Conservation (phyloP, 30 jellyfish, hydroid and myxozoan genomes). For the Phacellophora camtschatica region DNA sequence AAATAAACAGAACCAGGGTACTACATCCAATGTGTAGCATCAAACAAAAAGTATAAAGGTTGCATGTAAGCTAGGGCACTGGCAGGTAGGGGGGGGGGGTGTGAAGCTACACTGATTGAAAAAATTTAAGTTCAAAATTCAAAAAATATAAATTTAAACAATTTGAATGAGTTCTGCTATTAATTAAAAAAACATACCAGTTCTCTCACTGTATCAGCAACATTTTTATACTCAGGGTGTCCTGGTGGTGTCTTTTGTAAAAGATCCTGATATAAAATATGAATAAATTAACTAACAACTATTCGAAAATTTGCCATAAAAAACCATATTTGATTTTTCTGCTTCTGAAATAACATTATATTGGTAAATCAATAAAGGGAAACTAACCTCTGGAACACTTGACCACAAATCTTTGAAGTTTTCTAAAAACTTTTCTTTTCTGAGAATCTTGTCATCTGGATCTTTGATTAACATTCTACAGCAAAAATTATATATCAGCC, state of each 20-base stretch:
- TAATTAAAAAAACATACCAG: too few species aligned
- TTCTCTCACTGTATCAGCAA: not conserved
- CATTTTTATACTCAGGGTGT: not conserved
- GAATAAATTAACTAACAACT: too few species aligned
- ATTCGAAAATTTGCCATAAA: too few species aligned
- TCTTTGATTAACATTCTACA: constrained; percentile 50
- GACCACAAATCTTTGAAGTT: constrained; percentile 68
- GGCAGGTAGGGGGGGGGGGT: not conserved
- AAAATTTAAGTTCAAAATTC: not conserved
- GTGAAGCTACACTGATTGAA: not conserved
- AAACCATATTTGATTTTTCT: too few species aligned
- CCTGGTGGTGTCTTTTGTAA: not conserved
- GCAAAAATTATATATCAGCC: too few species aligned
- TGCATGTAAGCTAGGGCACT: not conserved
- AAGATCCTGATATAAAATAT: not conserved
- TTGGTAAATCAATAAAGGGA: too few species aligned
- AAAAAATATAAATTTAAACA: too few species aligned
- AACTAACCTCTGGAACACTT: constrained; percentile 42
- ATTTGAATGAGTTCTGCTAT: too few species aligned
- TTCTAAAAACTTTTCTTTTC: constrained; percentile 57
- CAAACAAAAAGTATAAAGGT: not conserved
- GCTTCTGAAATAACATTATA: too few species aligned
- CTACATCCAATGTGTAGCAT: too few species aligned
- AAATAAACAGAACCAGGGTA: too few species aligned
- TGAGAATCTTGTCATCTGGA: constrained; percentile 50